Evolutionary conservation across 2,888 invertebrate species (phyloP), one percentile per base, ranked within the genome.

Genomic region (Amphipyra berbera): DNA sequence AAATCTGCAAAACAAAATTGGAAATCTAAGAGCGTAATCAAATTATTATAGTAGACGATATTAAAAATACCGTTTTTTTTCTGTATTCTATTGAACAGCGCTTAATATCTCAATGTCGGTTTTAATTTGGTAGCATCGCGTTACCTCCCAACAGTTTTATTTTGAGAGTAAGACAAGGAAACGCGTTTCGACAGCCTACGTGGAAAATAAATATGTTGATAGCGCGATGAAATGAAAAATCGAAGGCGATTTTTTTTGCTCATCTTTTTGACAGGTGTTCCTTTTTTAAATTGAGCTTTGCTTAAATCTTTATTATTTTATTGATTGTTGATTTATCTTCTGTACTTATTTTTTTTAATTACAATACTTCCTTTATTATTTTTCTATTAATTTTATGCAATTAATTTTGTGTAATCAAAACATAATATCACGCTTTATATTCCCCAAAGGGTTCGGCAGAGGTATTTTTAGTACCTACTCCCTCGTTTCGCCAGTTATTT

Each of bases 71-170:
- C 76, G 73, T 65, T 76, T 78, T 76, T 61, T 76, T 9, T 44
- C 54, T 38, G 75, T 66, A 73, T 79, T 73, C 78, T 81, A 90
- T 87, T 84, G 84, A 86, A 88, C 87, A 81, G 85, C 88, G 89
- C 92, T 91, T 94, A 94, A 95, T 95, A 91, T 93, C 92, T 95
- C 94, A 94, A 91, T 92, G 94, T 95, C 94, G 89, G 90, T 88
- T 89, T 93, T 94, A 94, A 95, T 95, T 95, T 95, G 90, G 87
- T 81, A 83, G 92, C 89, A 87, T 95, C 94, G 89, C 87, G 90
- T 94, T 95, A 93, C 94, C 87, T 91, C 89, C 88, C 84, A 84
- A 88, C 90, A 88, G 89, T 92, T 93, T 93, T 94, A 91, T 94
- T 94, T 93, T 90, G 81, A 86, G 83, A 84, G 13, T 75, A 87